These are phyloP conservation scores for Myotis lucifugus DNA, from an alignment of 2,113 vertebrate species.

Conservation along the genomic window DNA sequence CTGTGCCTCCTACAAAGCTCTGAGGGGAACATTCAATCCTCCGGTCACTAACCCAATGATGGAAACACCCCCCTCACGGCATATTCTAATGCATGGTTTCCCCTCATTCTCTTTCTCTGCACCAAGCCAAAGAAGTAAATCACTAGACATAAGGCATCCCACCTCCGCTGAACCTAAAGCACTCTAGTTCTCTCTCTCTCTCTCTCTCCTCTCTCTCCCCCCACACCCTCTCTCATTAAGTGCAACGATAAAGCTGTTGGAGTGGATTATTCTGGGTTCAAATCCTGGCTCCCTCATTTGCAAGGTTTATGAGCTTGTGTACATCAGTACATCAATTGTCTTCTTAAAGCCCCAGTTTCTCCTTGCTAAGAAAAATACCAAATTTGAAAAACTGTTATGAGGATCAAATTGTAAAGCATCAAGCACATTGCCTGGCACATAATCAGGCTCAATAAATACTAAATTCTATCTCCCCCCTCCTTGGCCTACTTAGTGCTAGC, in stretches of 20 bases:
- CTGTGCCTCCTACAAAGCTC: neutral
- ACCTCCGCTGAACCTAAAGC: neutral
- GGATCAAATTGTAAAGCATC: neutral
- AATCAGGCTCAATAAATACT: neutral
- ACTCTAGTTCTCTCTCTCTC: neutral
- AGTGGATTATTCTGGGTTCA: neutral
- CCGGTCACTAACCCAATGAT: neutral
- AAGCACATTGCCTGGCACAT: neutral
- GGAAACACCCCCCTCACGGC: neutral
- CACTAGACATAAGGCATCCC: neutral
- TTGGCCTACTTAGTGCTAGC: neutral
- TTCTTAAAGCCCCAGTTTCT: neutral
- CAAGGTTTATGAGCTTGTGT: neutral
- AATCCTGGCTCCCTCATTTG: neutral
- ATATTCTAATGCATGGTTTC: neutral
- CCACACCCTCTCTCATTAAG: neutral
- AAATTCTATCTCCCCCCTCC: neutral
- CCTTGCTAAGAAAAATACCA: neutral
- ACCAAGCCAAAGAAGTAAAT: constrained; percentile 5
- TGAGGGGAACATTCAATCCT: neutral
- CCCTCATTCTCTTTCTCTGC: neutral
- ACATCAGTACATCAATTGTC: neutral
- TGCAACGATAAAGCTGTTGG: constrained; percentile 24
- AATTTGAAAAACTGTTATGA: neutral
- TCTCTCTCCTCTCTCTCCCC: too few relatives aligned